These are phyloP conservation scores for Mimachlamys varia DNA, from an alignment of 2,888 invertebrate species.

Conservation along the genomic window DNA sequence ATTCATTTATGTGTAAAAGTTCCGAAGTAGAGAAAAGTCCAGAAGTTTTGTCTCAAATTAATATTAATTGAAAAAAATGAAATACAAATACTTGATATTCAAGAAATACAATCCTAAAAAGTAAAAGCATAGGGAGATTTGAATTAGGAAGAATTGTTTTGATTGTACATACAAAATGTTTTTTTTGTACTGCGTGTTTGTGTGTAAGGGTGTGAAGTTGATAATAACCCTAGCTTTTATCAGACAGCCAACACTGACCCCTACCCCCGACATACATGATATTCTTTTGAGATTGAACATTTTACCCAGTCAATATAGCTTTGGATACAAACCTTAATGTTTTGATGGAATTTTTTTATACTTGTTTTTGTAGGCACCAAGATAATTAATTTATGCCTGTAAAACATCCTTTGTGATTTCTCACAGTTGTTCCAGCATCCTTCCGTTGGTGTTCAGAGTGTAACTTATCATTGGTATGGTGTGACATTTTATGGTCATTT, in stretches of 20 bases:
- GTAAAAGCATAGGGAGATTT: background rate
- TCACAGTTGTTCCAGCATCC: background rate
- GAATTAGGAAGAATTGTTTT: background rate
- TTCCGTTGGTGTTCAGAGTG: background rate
- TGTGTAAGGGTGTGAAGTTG: background rate
- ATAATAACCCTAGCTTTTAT: background rate
- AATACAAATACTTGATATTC: too few relatives aligned
- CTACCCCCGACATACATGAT: background rate
- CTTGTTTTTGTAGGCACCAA: background rate
- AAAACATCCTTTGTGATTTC: background rate
- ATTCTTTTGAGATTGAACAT: background rate
- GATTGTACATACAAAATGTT: background rate
- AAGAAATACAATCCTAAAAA: background rate
- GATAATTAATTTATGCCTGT: background rate
- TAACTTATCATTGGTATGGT: background rate
- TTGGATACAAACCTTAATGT: background rate
- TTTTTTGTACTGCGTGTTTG: background rate
- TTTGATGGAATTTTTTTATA: background rate
- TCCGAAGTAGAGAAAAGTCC: too few relatives aligned
- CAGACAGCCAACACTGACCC: background rate
- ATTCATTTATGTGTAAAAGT: too few relatives aligned
- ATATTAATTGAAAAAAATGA: too few relatives aligned
- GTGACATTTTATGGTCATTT: background rate
- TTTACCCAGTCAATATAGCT: background rate
- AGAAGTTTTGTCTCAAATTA: too few relatives aligned